These are phyloP conservation scores for Epizoanthus rinbou DNA, from an alignment of 92 coral and sea anemone species.

Conservation along the genomic window DNA sequence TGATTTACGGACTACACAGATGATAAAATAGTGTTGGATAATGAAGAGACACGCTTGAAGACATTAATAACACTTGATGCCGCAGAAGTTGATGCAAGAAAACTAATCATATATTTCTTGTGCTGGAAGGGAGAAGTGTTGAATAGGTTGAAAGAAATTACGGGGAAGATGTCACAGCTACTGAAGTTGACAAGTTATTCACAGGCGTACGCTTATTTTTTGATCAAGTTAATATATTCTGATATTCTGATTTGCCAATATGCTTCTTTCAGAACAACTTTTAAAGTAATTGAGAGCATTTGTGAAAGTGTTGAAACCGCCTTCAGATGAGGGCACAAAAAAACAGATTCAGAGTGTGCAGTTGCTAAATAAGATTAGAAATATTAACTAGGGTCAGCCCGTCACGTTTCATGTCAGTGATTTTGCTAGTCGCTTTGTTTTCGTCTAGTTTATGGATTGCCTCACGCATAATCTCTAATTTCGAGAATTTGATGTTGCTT, in stretches of 20 bases:
- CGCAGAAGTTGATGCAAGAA: slow-evolving; percentile 5
- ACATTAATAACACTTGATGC: neutral
- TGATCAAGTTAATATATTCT: slow-evolving; percentile 31
- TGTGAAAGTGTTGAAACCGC: neutral
- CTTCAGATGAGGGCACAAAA: neutral
- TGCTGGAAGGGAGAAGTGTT: slow-evolving; percentile 10
- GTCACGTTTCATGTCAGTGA: too few species aligned
- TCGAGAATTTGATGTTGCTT: too few species aligned
- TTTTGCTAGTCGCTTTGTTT: too few species aligned
- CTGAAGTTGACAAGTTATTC: slow-evolving; percentile 20
- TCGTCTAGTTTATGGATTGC: too few species aligned
- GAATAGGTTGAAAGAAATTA: slow-evolving; percentile 10
- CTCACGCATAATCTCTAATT: too few species aligned
- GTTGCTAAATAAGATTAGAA: too few species aligned
- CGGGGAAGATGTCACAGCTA: slow-evolving; percentile 1
- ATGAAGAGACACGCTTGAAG: neutral
- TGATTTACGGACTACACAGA: slow-evolving; percentile 1
- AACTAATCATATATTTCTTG: neutral
- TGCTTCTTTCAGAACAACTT: slow-evolving; percentile 19
- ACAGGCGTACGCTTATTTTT: slow-evolving; percentile 27
- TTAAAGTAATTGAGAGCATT: slow-evolving; percentile 20
- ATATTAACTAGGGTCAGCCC: too few species aligned
- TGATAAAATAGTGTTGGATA: neutral
- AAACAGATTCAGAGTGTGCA: too few species aligned
- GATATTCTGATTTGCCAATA: slow-evolving; percentile 25